Conservation (phyloP, 1,140 invertebrate species). For the Adoxophyes honmai region DNA sequence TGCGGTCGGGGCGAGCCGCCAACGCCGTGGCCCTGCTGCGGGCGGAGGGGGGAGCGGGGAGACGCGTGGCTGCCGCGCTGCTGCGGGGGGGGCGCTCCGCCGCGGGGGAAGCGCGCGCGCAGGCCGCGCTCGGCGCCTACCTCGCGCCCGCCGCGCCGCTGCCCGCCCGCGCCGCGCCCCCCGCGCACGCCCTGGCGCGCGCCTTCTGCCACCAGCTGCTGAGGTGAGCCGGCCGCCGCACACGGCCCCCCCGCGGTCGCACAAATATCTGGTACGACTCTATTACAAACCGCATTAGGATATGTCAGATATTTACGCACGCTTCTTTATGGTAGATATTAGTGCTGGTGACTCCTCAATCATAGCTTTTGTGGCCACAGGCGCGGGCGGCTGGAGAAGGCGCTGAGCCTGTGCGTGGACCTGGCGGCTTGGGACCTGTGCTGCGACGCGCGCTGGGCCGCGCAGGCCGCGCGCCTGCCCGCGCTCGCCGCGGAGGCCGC, state of each 20-base stretch:
- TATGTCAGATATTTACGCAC: no score
- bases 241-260: no score
- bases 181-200: conserved; percentile 59
- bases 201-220: conserved; percentile 67
- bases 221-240: no score
- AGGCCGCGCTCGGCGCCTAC: conserved; percentile 60
- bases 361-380: no score
- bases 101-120: conserved; percentile 25
- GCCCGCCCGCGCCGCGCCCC: conserved; percentile 34
- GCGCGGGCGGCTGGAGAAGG: conserved; percentile 89
- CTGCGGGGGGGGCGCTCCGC: conserved; percentile 4
- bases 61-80: conserved; percentile 5
- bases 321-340: no score
- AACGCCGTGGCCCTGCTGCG: conserved; percentile 48
- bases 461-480: conserved; percentile 81
- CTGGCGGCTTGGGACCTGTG: conserved; percentile 89
- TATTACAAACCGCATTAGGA: no score
- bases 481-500: conserved; percentile 87
- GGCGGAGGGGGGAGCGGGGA: conserved; percentile 2
- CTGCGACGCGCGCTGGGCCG: conserved; percentile 90
- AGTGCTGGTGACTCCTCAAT: no score
- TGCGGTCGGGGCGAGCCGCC: conserved; percentile 36
- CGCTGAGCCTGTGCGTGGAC: conserved; percentile 91
- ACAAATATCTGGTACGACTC: not conserved
- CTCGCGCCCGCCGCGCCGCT: conserved; percentile 45